These are phyloP conservation scores for Solea senegalensis DNA, from an alignment of 2,113 vertebrate species.

Conservation along the genomic window DNA sequence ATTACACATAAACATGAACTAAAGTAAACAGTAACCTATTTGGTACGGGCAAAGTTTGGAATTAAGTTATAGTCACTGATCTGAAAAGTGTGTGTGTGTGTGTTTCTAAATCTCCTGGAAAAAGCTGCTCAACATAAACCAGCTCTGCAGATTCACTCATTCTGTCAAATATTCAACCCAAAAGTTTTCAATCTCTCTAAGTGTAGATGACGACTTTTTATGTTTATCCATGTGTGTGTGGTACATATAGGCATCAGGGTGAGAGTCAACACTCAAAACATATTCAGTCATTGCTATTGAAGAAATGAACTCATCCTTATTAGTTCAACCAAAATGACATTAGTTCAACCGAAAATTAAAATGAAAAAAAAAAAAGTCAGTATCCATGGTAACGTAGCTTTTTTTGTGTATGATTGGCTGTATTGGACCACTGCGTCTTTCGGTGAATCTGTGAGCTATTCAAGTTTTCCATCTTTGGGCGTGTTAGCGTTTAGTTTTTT, in stretches of 20 bases:
- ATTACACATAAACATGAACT: conserved; percentile 77
- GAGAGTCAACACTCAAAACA: conserved; percentile 15
- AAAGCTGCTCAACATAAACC: conserved; percentile 26
- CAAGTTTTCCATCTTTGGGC: conserved; percentile 50
- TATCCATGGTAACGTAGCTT: background rate
- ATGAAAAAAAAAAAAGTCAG: conserved; percentile 4
- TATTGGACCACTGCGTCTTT: background rate
- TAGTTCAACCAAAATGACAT: conserved; percentile 13
- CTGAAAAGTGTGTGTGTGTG: conserved; percentile 34
- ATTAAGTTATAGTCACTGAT: conserved; percentile 35
- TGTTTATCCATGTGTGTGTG: background rate
- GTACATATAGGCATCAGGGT: conserved; percentile 8
- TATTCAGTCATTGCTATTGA: background rate
- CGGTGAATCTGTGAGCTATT: conserved; percentile 16
- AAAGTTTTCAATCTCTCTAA: conserved; percentile 10
- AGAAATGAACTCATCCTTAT: conserved; percentile 17
- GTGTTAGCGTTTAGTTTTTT: conserved; percentile 4
- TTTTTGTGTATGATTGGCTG: conserved; percentile 9
- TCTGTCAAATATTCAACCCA: conserved; percentile 39
- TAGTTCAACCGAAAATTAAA: conserved; percentile 29
- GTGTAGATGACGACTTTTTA: too few species aligned
- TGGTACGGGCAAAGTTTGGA: conserved; percentile 66
- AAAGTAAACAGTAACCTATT: conserved; percentile 77
- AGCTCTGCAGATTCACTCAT: conserved; percentile 48
- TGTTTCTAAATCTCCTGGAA: conserved; percentile 22